Evolutionary conservation across 2,113 vertebrate genomes (phyloP), one percentile per base, ranked within the genome.

Genomic region (Phodopus roborovskii): DNA sequence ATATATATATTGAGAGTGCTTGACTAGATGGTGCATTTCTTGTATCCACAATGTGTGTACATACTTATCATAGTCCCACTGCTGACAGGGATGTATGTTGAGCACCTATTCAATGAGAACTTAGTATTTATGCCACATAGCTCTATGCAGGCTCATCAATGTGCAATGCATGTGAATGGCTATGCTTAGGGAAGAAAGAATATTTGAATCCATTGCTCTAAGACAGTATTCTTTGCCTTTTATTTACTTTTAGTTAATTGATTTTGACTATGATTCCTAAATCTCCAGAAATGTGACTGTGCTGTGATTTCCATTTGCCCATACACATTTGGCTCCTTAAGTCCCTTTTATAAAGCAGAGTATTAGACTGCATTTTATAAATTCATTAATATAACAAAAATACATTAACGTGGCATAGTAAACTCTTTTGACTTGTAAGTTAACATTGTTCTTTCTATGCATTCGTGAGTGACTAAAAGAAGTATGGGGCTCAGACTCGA

Each of bases 211-310:
- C 39, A 13, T 45, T 86, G 12, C 20, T 71, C 7, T 95, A 42
- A 86, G 5, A 83, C 22, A 48, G 26, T 75, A n/a, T 79, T 79
- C 6, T 81, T 64, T 94, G 66, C 60, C n/a, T 94, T 71, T 68
- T 64, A 45, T n/a, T 94, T 39, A 87, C 42, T 86, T 83, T 16
- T 9, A 86, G 56, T 88, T 56, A 83, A 92, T 70, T 90, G 15
- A 68, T 71, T 93, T 86, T 91, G 2, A 82, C 17, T 64, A 4
- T 36, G 33, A 62, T 5, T 30, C 19, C 26, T 84, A n/a, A 95
- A 62, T 83, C 28, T 88, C 24, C 28, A 94, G 42, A 36, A 88
- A 1, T 53, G 8, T 42, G n/a, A 62, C 26, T 62, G 81, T 33
- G 33, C 73, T 24, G 36, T 88, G 60, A 66, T 70, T 86, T 85